Evolutionary conservation across 1,140 invertebrate genomes (phyloP).

Genomic region (Anastrepha obliqua): DNA sequence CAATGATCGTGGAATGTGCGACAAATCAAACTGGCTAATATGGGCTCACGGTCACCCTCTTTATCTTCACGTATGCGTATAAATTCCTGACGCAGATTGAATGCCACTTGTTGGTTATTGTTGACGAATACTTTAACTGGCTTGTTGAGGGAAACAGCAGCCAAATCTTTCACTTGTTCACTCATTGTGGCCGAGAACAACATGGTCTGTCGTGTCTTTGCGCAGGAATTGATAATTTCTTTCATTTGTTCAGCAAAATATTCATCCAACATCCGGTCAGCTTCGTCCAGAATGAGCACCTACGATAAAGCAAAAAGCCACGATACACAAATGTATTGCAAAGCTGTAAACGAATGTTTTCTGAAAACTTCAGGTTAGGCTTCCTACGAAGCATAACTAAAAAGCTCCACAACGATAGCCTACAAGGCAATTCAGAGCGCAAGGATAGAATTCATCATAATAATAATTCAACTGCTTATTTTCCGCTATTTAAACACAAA

Average conservation of each 20-base stretch:
- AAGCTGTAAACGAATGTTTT: background rate
- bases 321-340: background rate
- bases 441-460: conserved; percentile 70
- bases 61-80: conserved; percentile 87
- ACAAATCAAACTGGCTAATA: conserved; percentile 92
- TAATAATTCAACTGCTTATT: conserved; percentile 17
- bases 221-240: conserved; percentile 93
- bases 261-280: conserved; percentile 94
- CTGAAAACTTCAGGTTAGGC: conserved; percentile 52
- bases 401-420: background rate
- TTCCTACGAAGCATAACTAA: conserved; percentile 53
- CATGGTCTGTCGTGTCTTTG: conserved; percentile 95
- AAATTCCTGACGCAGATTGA: conserved; percentile 97
- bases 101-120: conserved; percentile 95
- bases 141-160: conserved; percentile 90
- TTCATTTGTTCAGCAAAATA: conserved; percentile 99
- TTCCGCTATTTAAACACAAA: too few species aligned
- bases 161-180: conserved; percentile 95
- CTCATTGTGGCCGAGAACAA: conserved; percentile 99
- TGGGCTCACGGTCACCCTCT: conserved; percentile 93
- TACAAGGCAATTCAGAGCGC: conserved; percentile 67
- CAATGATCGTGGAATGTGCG: conserved; percentile 94
- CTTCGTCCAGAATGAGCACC: conserved; percentile 73
- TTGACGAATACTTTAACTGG: conserved; percentile 97
- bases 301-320: conserved; percentile 52